phyloP scores from a whole-genome alignment of 2,888 invertebrate species.

The Brenthis hecate region DNA sequence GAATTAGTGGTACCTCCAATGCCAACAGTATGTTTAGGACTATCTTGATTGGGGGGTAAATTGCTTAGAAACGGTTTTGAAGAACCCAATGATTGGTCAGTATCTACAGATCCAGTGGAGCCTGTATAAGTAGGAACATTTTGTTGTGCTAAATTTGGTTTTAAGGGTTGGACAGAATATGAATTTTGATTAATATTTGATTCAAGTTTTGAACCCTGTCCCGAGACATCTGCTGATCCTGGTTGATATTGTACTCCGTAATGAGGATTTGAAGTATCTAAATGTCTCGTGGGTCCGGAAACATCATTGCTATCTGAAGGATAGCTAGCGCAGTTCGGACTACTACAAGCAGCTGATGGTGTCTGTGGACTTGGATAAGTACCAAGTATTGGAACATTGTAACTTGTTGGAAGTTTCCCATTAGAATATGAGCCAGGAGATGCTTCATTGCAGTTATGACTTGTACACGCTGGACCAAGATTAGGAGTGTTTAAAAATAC shows the following conservation, averaged over 20 bases:
- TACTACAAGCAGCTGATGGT: conserved; percentile 39
- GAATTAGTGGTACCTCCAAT: conserved; percentile 37
- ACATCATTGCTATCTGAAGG: conserved; percentile 10
- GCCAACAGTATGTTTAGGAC: conserved; percentile 38
- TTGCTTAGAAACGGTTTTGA: conserved; percentile 15
- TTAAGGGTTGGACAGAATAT: not conserved
- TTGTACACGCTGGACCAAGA: conserved; percentile 46
- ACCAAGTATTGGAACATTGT: conserved; percentile 48
- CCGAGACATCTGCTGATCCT: not conserved
- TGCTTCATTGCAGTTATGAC: conserved; percentile 42
- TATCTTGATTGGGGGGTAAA: conserved; percentile 25
- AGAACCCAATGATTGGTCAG: conserved; percentile 1
- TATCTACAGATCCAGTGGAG: not conserved
- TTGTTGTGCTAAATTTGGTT: conserved; percentile 7
- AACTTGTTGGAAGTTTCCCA: conserved; percentile 47
- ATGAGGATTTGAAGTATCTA: conserved; percentile 9
- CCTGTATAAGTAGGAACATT: conserved; percentile 13
- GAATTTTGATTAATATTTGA: conserved; percentile 9
- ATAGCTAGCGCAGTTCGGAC: conserved; percentile 44
- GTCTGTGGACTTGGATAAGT: conserved; percentile 24
- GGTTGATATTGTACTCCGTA: conserved; percentile 11
- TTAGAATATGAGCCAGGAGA: conserved; percentile 32
- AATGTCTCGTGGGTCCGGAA: conserved; percentile 10
- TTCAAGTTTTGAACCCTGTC: conserved; percentile 5
- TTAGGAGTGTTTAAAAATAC: conserved; percentile 59